Evolutionary conservation across 2,888 invertebrate species (phyloP).

Genomic region (Drosophila cognata): DNA sequence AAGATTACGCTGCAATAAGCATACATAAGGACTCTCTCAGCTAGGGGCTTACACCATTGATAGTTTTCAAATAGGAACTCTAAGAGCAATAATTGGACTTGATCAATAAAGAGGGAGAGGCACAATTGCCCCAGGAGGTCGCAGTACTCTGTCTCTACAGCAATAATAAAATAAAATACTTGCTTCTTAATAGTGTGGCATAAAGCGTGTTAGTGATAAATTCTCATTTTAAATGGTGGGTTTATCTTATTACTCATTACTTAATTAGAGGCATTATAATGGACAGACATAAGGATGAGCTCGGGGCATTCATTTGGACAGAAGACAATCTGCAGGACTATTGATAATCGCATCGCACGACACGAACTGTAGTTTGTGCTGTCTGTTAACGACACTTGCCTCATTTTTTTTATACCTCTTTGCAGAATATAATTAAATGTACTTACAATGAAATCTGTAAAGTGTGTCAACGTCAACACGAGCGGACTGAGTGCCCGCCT

Average conservation of each 20-base stretch:
- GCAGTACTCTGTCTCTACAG: too few relatives aligned
- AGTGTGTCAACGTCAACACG: constrained; percentile 54
- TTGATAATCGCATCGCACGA: neutral
- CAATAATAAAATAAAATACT: neutral
- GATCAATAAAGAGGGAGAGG: neutral
- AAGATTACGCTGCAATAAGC: neutral
- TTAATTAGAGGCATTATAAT: neutral
- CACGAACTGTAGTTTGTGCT: too few relatives aligned
- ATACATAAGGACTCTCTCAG: neutral
- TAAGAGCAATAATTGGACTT: neutral
- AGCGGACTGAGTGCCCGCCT: constrained; percentile 5
- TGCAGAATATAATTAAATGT: constrained; percentile 42
- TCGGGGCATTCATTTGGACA: neutral
- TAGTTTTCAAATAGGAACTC: neutral
- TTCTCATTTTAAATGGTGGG: neutral
- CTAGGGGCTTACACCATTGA: neutral
- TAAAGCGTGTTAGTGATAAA: neutral
- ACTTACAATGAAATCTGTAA: constrained; percentile 60
- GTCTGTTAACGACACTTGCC: neutral
- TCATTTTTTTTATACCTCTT: neutral
- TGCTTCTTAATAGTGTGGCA: neutral
- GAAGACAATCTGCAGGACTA: neutral
- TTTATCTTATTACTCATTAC: neutral
- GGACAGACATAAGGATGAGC: neutral
- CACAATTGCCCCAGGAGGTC: neutral